Conservation (phyloP, 2,888 invertebrate genomes). For the Pollenia griseotomentosa region DNA sequence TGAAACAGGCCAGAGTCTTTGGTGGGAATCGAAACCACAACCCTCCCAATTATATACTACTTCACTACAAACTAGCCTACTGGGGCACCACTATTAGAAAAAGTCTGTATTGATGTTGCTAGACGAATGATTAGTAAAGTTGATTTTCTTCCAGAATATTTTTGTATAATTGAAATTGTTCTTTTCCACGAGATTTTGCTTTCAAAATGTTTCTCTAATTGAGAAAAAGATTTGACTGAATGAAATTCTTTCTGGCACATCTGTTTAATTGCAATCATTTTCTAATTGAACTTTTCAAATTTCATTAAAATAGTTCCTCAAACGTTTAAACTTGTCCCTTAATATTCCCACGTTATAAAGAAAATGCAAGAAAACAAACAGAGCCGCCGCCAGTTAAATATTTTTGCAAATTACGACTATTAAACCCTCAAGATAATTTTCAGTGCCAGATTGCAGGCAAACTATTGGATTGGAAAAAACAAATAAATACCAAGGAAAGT, state of each 20-base stretch:
- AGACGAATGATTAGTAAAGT: background rate
- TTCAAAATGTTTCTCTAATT: constrained; percentile 32
- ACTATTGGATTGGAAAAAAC: constrained; percentile 18
- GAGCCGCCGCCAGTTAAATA: constrained; percentile 45
- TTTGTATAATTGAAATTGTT: background rate
- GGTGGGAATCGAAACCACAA: no score
- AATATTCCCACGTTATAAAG: constrained; percentile 59
- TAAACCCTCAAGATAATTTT: constrained; percentile 42
- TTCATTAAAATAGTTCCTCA: constrained; percentile 26
- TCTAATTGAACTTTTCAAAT: constrained; percentile 42
- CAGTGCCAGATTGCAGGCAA: constrained; percentile 4
- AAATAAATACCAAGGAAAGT: constrained; percentile 35
- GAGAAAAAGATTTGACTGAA: constrained; percentile 4
- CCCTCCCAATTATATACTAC: no score
- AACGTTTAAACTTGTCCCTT: constrained; percentile 12
- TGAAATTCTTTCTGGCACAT: constrained; percentile 22
- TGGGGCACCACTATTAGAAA: no score
- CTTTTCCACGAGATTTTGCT: background rate
- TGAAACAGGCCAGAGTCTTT: no score
- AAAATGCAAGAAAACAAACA: constrained; percentile 12
- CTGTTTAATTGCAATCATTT: constrained; percentile 44
- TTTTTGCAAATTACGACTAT: constrained; percentile 41
- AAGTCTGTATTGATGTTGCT: background rate
- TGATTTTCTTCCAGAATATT: background rate
- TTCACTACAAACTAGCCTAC: no score